Base-by-base conservation (phyloP, 1,140 invertebrate genomes). In the Macrobrachium nipponense region DNA sequence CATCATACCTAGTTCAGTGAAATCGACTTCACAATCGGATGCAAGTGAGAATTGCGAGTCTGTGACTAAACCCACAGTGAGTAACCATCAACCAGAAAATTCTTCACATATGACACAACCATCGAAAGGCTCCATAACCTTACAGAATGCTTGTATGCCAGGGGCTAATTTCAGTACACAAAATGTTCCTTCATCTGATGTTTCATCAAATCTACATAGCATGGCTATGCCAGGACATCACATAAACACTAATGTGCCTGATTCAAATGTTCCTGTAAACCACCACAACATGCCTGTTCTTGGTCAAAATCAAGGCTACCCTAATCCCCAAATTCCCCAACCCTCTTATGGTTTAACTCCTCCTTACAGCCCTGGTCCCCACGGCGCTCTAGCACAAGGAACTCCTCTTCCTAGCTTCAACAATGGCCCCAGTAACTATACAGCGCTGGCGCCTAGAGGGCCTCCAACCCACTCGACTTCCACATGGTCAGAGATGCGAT, bases 351-450 rank as follows among this genome's bases (percentile, higher is more conserved):
- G 88, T 64, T 73, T 88, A 36, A 88, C 88, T 27, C 88, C 88
- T 73, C 88, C 88, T n/a, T 88, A 88, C 51, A 88, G 88, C 70
- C 88, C 88, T 27, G 85, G 88, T 59, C 88, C 88, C 62, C 88
- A 88, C 64, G 88, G 80, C 59, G 76, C 86, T 58, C 62, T 87
- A 23, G 68, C 88, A 70, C 88, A 88, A 64, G 80, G 84, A 79
- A 82, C 82, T 20, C 86, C 82, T 62, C 81, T 83, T 43, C 86
- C 88, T 51, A 86, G 77, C 64, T 88, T 86, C 66, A 77, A 70
- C 59, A 77, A 80, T 61, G 81, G 82, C 58, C 68, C 82, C 61
- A 66, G 82, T 64, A 80, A 72, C 76, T 84, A 86, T 44, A 86
- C 80, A 61, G 44, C 79, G 15, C 17, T 82, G 64, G 61, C 77